Base-by-base conservation (phyloP, 2,797 vertebrate species). In the Poecilia picta region DNA sequence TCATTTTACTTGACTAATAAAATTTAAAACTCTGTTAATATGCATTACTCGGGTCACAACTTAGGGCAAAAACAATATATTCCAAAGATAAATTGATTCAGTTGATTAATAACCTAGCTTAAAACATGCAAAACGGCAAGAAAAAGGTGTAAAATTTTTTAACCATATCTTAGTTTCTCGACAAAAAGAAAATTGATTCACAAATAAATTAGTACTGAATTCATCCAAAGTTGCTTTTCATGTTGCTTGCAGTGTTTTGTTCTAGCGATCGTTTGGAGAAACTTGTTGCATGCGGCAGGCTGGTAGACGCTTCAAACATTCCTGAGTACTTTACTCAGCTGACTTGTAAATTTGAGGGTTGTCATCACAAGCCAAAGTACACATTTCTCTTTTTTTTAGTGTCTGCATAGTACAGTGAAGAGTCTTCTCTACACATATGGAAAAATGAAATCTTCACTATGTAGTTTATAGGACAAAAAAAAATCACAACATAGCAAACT, bases 291-390 rank as follows among this genome's bases (percentile, higher is more conserved):
- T 78, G 82, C 84, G 85, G 81, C 74, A 82, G 84, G 83, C 71
- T 87, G 84, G 83, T 88, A 59, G 73, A 90, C 81, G 82, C 84
- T 88, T 80, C 49, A 74, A 83, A 80, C 75, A 76, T 71, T 72
- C 88, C 81, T 76, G 73, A 87, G 86, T 70, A 75, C 72, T 88
- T 82, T 72, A 79, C 70, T 89, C 81, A 82, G 78, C 85, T 83
- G 84, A 89, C 88, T 85, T 85, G 82, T 87, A 87, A 83, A 90
- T 78, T 68, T 78, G 74, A 89, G 84, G 59, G 78, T 82, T 82
- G 83, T 89, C 81, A 80, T 91, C 79, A 41, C 78, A 81, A 87
- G 80, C 53, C 57, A 81, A 78, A 87, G 76, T 68, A 80, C 73
- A 78, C 72, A 36, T 75, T 62, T 43, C 10, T 68, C 10, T 68